Percentiles rank a stretch among this genome's conserved stretches.
Conservation (phyloP, 2,797 vertebrate species). For the Sphenopsis melanotis region DNA sequence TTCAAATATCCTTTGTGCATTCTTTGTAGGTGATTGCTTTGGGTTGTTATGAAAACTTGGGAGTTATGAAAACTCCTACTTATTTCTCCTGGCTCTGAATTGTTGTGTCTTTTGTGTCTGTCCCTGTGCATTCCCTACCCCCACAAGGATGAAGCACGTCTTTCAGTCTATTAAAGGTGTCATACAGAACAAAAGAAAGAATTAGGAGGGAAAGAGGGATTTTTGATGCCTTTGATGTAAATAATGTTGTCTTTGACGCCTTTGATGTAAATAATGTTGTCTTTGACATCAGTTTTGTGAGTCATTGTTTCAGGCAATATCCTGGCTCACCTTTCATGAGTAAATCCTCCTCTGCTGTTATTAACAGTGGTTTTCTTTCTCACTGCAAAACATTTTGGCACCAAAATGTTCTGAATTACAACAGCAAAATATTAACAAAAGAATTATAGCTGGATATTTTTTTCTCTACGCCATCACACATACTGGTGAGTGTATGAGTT, state of each 20-base stretch:
- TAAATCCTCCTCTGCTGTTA: not conserved
- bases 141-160: not conserved
- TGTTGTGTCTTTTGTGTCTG: not conserved
- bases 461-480: accelerated
- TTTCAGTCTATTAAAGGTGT: not conserved
- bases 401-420: not conserved
- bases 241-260: not conserved
- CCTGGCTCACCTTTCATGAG: not conserved
- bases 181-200: not conserved
- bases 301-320: not conserved
- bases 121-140: not conserved
- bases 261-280: not conserved
- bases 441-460: not conserved
- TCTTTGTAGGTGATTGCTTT: not conserved
- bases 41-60: not conserved
- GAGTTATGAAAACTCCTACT: not conserved
- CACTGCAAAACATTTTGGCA: not conserved
- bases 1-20: not conserved
- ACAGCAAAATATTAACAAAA: not conserved
- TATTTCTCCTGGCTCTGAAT: not conserved
- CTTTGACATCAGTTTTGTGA: not conserved
- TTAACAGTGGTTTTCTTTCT: not conserved
- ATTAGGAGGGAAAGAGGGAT: not conserved
- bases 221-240: not conserved
- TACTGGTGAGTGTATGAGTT: not conserved